These are phyloP conservation scores for Drosophila simulans DNA, from an alignment of 1,140 invertebrate species.

Conservation along the genomic window DNA sequence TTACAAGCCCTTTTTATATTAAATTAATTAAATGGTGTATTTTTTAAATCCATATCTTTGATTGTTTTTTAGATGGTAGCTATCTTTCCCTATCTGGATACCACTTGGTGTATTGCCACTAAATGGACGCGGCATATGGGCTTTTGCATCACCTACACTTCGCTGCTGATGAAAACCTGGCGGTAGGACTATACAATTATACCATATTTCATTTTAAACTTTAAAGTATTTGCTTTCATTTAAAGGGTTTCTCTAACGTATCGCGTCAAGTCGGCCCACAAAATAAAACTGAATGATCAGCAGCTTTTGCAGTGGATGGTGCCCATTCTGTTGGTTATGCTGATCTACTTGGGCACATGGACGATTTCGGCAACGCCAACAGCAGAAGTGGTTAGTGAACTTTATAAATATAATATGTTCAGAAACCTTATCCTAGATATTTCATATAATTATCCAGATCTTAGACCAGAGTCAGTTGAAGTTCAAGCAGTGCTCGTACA, in stretches of 20 bases:
- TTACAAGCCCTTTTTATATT: not conserved
- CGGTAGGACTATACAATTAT: constrained; percentile 86
- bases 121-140: constrained; percentile 96
- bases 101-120: constrained; percentile 92
- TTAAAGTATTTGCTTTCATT: not conserved
- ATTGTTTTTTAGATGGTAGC: constrained; percentile 91
- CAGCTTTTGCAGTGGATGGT: constrained; percentile 96
- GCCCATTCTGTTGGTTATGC: constrained; percentile 93
- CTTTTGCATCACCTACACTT: constrained; percentile 96
- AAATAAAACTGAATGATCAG: constrained; percentile 96
- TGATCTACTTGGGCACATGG: constrained; percentile 95
- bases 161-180: constrained; percentile 96
- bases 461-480: constrained; percentile 90
- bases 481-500: constrained; percentile 95
- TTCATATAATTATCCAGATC: constrained; percentile 85
- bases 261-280: constrained; percentile 96
- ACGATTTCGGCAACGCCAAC: constrained; percentile 92
- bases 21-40: not conserved
- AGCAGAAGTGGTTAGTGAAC: constrained; percentile 87
- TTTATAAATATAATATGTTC: not conserved
- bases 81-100: constrained; percentile 93
- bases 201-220: not conserved
- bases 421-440: not conserved
- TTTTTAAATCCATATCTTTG: not conserved
- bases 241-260: constrained; percentile 95